These are phyloP conservation scores for Phoxinus phoxinus DNA, from an alignment of 2,113 vertebrate genomes.

Conservation along the genomic window DNA sequence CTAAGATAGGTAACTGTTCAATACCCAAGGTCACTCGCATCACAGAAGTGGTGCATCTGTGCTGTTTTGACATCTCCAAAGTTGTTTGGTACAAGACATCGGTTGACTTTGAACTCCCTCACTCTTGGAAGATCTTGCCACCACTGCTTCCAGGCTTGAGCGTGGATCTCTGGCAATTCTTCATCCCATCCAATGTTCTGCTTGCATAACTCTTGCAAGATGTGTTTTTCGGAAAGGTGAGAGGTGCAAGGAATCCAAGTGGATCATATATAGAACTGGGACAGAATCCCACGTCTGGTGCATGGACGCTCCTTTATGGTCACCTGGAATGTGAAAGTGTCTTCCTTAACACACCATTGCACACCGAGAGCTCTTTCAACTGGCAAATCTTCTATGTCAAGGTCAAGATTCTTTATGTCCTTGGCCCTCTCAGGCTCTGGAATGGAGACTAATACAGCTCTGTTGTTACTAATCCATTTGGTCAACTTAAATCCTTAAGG, in stretches of 20 bases:
- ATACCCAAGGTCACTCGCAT: slow-evolving; percentile 43
- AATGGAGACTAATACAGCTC: not conserved
- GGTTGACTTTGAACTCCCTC: not conserved
- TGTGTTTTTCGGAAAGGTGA: not conserved
- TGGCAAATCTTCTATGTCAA: slow-evolving; percentile 32
- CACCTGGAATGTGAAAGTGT: slow-evolving; percentile 19
- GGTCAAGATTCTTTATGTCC: slow-evolving; percentile 13
- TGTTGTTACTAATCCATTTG: slow-evolving; percentile 46
- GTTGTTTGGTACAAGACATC: not conserved
- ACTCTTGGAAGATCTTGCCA: slow-evolving; percentile 5
- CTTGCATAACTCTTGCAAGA: slow-evolving; percentile 36
- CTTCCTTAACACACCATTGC: slow-evolving; percentile 13
- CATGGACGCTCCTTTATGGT: not conserved
- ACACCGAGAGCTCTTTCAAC: slow-evolving; percentile 12
- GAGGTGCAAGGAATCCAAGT: not conserved
- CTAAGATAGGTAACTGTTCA: slow-evolving; percentile 22
- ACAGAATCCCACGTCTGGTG: slow-evolving; percentile 30
- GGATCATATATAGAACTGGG: slow-evolving; percentile 27
- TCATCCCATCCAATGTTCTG: slow-evolving; percentile 27
- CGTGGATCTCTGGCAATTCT: not conserved
- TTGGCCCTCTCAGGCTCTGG: slow-evolving; percentile 29
- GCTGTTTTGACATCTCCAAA: not conserved
- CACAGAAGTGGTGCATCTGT: slow-evolving; percentile 39
- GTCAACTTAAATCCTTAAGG: slow-evolving; percentile 26
- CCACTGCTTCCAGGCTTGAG: slow-evolving; percentile 21